These are phyloP conservation scores for Cheilosia vernalis DNA, from an alignment of 2,888 invertebrate genomes.

Conservation along the genomic window DNA sequence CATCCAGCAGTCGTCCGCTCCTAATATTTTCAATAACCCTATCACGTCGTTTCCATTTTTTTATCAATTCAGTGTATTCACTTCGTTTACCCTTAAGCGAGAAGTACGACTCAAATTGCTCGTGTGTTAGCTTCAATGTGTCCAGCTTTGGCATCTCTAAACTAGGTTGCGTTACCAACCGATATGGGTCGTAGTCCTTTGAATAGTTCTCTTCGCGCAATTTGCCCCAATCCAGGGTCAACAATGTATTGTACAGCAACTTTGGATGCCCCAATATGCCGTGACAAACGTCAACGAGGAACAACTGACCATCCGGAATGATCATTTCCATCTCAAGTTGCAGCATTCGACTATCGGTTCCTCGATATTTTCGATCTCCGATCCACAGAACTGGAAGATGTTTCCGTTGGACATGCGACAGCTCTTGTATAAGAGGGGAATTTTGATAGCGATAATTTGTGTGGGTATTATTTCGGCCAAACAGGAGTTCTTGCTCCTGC, in stretches of 20 bases:
- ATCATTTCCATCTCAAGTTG: conserved; percentile 81
- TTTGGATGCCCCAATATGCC: conserved; percentile 82
- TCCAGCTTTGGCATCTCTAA: conserved; percentile 78
- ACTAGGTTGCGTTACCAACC: conserved; percentile 79
- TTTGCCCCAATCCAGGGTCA: conserved; percentile 79
- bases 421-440: conserved; percentile 81
- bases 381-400: conserved; percentile 82
- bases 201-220: conserved; percentile 79
- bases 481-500: conserved; percentile 79
- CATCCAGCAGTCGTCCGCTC: neutral
- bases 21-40: conserved; percentile 6
- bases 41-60: conserved; percentile 26
- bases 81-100: conserved; percentile 77
- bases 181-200: conserved; percentile 80
- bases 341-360: conserved; percentile 79
- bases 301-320: conserved; percentile 80
- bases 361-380: conserved; percentile 81
- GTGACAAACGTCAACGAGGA: conserved; percentile 79
- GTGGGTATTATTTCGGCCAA: conserved; percentile 79
- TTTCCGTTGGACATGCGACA: conserved; percentile 77
- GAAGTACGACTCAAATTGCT: conserved; percentile 78
- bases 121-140: conserved; percentile 67
- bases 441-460: conserved; percentile 80
- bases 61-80: conserved; percentile 59
- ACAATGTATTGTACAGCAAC: conserved; percentile 79